Evolutionary conservation across 2,113 vertebrate genomes (phyloP).

Genomic region (Aramus guarauna): DNA sequence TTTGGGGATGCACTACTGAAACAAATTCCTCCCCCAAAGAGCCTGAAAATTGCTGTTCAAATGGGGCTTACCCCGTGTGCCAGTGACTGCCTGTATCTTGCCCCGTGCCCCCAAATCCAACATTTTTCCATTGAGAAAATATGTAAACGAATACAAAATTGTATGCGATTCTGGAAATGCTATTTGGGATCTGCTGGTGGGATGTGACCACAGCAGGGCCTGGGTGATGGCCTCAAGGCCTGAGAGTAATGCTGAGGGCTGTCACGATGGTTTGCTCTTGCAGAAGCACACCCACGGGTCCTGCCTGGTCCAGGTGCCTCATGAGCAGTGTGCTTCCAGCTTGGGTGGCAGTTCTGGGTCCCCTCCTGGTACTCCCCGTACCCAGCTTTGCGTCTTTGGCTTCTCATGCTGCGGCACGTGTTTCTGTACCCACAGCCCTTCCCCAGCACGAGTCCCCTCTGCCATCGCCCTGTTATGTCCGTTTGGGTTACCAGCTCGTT

Average conservation of each 20-base stretch:
- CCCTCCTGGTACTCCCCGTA: not conserved
- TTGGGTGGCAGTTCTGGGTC: not conserved
- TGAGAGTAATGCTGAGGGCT: not conserved
- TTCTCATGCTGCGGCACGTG: not conserved
- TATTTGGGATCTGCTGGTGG: not conserved
- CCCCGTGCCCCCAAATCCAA: not conserved
- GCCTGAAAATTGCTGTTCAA: not conserved
- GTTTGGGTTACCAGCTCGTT: not conserved
- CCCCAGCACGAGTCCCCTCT: not conserved
- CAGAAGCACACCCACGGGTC: not conserved
- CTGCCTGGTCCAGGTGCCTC: not conserved
- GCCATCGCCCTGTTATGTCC: not conserved
- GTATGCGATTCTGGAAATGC: not conserved
- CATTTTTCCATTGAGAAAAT: not conserved
- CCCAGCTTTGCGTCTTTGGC: not conserved
- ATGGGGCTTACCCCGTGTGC: not conserved
- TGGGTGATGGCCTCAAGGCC: not conserved
- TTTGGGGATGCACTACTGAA: not conserved
- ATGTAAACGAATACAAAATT: not conserved
- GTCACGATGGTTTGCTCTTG: not conserved
- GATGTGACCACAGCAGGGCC: not conserved
- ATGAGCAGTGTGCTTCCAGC: accelerated
- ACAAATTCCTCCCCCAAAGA: not conserved
- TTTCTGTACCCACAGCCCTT: not conserved
- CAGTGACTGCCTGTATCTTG: not conserved